phyloP scores from a whole-genome alignment of 2,888 invertebrate genomes.

The Rotaria socialis region DNA sequence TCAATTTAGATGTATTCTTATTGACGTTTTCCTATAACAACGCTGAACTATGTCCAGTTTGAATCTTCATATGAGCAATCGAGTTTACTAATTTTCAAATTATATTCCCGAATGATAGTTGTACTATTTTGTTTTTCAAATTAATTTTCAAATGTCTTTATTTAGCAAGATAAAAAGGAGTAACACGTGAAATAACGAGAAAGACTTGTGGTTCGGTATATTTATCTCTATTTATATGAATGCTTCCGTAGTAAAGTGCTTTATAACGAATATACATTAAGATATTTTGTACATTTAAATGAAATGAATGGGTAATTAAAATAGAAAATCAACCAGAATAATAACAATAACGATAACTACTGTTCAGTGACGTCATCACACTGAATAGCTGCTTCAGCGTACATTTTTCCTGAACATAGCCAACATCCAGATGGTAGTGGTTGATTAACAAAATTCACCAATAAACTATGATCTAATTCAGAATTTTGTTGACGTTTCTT shows the following conservation, averaged over 20 bases:
- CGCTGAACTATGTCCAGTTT: no score
- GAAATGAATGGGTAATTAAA: not conserved
- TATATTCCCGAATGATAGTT: no score
- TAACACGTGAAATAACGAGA: not conserved
- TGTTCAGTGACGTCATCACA: not conserved
- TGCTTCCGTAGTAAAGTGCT: not conserved
- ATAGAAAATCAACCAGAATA: not conserved
- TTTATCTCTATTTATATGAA: not conserved
- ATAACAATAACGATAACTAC: not conserved
- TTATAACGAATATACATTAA: not conserved
- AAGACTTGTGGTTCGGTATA: not conserved
- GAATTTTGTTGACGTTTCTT: not conserved
- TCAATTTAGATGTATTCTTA: no score
- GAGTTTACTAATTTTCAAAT: no score
- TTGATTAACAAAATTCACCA: not conserved
- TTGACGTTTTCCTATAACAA: no score
- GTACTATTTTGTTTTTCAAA: no score
- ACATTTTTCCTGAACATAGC: conserved; percentile 34
- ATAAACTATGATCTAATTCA: not conserved
- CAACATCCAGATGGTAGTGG: not conserved
- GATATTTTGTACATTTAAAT: not conserved
- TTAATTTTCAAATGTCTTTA: no score
- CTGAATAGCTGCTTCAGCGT: not conserved
- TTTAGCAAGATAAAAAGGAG: not conserved
- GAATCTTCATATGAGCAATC: no score